Base-by-base conservation (phyloP, 2,888 invertebrate species). In the Trissolcus japonicus region DNA sequence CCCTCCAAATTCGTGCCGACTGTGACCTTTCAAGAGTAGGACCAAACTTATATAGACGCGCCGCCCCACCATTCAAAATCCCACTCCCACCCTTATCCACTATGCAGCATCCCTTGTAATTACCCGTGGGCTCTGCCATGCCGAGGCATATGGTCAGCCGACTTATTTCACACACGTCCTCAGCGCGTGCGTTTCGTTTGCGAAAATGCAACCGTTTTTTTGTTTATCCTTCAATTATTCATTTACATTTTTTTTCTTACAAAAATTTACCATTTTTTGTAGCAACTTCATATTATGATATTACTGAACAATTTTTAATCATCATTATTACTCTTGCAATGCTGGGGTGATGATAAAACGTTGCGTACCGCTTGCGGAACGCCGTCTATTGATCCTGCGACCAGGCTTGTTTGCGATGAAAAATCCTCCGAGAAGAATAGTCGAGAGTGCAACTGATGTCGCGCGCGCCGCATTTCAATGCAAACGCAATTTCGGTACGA, bases 21-120 rank as follows among this genome's bases (percentile, higher is more conserved):
- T 88, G 86, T 86, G 87, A 83, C 87, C 87, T 86, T 86, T 84
- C 82, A 80, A 80, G 72, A 83, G 83, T 80, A 82, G 83, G 78
- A 78, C 81, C 83, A 84, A 82, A 82, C 84, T 87, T 88, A 85
- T 88, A 86, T 87, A 88, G 85, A 81, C 84, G 74, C 80, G 82
- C 80, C 62, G 76, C 85, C 86, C 84, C 84, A 82, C 85, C 82
- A 80, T 62, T 57, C 60, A 41, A 66, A 66, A 56, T 51, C 71
- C 35, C 50, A 62, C 71, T 55, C 78, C 76, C 65, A 65, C 65
- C 77, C 76, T 55, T 73, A 25, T 74, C 63, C 79, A 61, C 79
- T 56, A 69, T 76, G 82, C 80, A 87, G 84, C 88, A 87, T 87
- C 88, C 87, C 87, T 87, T 84, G 86, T 86, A 87, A 88, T 88